These are phyloP conservation scores for Phodopus roborovskii DNA, from an alignment of 2,113 vertebrate species.

Conservation along the genomic window DNA sequence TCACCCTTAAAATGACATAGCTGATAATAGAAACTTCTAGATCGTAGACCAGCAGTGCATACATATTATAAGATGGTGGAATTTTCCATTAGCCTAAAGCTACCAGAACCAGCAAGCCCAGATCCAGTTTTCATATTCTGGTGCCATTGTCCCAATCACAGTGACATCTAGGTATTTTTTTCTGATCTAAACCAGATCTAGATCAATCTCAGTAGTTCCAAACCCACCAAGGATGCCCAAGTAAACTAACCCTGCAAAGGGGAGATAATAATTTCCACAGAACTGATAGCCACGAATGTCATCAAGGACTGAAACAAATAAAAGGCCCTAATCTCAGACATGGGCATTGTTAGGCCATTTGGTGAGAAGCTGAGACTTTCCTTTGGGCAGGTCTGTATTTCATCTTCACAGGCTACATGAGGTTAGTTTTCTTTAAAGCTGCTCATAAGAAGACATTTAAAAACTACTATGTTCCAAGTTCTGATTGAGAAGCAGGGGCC, in stretches of 20 bases:
- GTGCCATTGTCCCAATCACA: neutral
- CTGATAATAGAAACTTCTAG: neutral
- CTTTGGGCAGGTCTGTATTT: neutral
- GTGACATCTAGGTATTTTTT: neutral
- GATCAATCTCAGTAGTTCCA: neutral
- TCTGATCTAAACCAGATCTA: neutral
- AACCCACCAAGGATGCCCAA: neutral
- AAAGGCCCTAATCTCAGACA: slow-evolving; percentile 7
- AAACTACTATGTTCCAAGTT: neutral
- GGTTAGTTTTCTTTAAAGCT: neutral
- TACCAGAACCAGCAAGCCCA: neutral
- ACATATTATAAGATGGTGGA: neutral
- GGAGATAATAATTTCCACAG: slow-evolving; percentile 18
- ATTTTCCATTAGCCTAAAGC: slow-evolving; percentile 35
- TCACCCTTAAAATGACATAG: slow-evolving; percentile 7
- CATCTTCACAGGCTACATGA: neutral
- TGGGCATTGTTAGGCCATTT: neutral
- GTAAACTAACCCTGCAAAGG: neutral
- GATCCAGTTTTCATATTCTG: slow-evolving; percentile 4
- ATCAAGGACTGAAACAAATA: slow-evolving; percentile 13
- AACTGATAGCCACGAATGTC: slow-evolving; percentile 22
- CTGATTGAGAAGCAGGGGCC: neutral
- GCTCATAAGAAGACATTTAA: neutral
- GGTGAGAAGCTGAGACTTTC: neutral
- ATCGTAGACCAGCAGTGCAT: neutral